These are phyloP conservation scores for Melangyna quadrimaculata DNA, from an alignment of 2,888 invertebrate genomes.

Conservation along the genomic window DNA sequence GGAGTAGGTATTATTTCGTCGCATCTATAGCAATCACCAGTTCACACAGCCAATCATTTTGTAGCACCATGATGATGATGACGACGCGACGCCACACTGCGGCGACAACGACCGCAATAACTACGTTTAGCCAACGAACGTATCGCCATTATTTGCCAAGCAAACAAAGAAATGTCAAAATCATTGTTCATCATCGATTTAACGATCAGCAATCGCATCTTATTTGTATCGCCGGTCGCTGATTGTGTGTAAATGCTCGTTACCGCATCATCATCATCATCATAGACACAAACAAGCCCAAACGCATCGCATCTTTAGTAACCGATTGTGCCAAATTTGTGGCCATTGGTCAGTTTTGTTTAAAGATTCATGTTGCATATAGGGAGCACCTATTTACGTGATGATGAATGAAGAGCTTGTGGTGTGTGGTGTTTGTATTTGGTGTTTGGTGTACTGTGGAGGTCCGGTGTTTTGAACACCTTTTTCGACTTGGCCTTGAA, in stretches of 20 bases:
- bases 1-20: slow-evolving; percentile 22
- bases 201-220: slow-evolving; percentile 36
- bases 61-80: neutral
- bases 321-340: slow-evolving; percentile 67
- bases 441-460: neutral
- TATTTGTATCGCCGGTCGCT: slow-evolving; percentile 21
- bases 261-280: slow-evolving; percentile 69
- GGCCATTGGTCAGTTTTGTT: slow-evolving; percentile 27
- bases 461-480: slow-evolving; percentile 60
- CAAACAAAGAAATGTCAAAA: slow-evolving; percentile 68
- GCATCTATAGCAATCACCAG: slow-evolving; percentile 22
- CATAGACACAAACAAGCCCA: neutral
- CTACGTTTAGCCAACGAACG: neutral
- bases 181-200: slow-evolving; percentile 35
- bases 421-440: neutral
- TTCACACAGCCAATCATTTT: slow-evolving; percentile 14
- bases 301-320: slow-evolving; percentile 70
- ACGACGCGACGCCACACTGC: neutral
- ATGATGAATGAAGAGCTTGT: slow-evolving; percentile 46
- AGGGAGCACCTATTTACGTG: slow-evolving; percentile 72
- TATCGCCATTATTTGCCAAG: too few relatives aligned
- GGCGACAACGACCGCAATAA: neutral
- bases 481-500: slow-evolving; percentile 71
- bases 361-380: slow-evolving; percentile 69
- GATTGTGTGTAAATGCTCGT: slow-evolving; percentile 54